Conservation (phyloP, 2,888 invertebrate species). For the Podotricha telesiphe region DNA sequence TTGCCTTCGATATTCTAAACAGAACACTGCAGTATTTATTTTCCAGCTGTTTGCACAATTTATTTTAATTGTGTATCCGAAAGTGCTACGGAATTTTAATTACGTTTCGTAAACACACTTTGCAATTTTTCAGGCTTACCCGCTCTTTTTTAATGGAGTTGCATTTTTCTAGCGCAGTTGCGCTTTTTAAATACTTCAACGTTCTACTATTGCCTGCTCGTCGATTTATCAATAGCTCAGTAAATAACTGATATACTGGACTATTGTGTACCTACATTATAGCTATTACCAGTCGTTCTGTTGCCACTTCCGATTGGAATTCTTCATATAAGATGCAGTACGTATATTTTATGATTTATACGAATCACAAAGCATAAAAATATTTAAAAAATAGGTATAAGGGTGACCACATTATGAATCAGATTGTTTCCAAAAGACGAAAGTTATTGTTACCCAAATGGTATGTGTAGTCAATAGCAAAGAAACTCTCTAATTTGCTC, state of each 20-base stretch:
- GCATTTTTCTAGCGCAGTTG: conserved; percentile 40
- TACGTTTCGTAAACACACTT: conserved; percentile 61
- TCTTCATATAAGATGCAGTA: neutral
- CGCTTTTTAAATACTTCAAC: conserved; percentile 37
- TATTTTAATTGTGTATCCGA: conserved; percentile 11
- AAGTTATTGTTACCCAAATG: too few relatives aligned
- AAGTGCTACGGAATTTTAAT: conserved; percentile 60
- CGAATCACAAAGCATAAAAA: neutral
- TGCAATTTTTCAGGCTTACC: conserved; percentile 55
- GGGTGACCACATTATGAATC: too few relatives aligned
- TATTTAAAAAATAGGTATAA: neutral
- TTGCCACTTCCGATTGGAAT: neutral
- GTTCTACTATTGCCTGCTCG: conserved; percentile 35
- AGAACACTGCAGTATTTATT: conserved; percentile 7
- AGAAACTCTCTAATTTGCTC: too few relatives aligned
- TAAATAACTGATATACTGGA: conserved; percentile 16
- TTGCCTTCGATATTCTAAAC: neutral
- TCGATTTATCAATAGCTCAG: conserved; percentile 27
- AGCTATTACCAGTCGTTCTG: neutral
- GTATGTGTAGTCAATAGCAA: too few relatives aligned
- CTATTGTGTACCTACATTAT: conserved; percentile 5
- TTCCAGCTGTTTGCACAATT: conserved; percentile 1
- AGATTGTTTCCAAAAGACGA: too few relatives aligned
- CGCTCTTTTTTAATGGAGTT: conserved; percentile 44
- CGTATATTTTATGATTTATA: neutral